Evolutionary conservation across 2,113 vertebrate genomes (phyloP).

Genomic region (Grammomys dolichurus): DNA sequence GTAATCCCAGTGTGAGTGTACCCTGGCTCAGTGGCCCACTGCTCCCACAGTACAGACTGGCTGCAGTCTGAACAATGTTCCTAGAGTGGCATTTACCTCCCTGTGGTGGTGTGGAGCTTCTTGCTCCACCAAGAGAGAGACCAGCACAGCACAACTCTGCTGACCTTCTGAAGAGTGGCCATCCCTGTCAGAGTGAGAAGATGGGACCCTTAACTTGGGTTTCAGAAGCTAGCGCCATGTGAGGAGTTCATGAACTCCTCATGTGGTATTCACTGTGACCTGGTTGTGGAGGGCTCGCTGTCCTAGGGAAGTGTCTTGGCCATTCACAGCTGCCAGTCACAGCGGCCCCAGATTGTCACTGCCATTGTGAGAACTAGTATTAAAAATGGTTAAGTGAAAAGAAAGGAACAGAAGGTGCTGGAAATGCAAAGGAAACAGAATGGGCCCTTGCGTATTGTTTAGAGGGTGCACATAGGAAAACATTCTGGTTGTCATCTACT

Average conservation of each 20-base stretch:
- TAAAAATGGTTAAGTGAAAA: background rate
- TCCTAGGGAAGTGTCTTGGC: background rate
- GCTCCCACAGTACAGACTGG: background rate
- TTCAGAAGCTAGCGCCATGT: background rate
- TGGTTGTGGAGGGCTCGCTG: too few relatives aligned
- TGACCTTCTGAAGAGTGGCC: background rate
- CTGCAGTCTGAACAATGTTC: accelerated
- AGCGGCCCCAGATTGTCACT: too few relatives aligned
- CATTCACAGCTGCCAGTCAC: background rate
- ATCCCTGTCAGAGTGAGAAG: background rate
- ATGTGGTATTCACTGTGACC: background rate
- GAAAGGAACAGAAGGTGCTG: background rate
- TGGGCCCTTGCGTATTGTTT: background rate
- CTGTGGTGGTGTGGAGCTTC: background rate
- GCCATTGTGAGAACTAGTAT: background rate
- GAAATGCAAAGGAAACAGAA: background rate
- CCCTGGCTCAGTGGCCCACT: background rate
- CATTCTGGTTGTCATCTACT: background rate
- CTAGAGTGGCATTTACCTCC: background rate
- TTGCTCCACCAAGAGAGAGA: background rate
- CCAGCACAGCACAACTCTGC: background rate
- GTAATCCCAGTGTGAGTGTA: accelerated
- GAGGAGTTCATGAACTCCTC: background rate
- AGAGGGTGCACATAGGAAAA: background rate
- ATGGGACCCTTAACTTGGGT: background rate